Conservation (phyloP, 2,888 invertebrate species). For the Hirtodrosophila trivittata region DNA sequence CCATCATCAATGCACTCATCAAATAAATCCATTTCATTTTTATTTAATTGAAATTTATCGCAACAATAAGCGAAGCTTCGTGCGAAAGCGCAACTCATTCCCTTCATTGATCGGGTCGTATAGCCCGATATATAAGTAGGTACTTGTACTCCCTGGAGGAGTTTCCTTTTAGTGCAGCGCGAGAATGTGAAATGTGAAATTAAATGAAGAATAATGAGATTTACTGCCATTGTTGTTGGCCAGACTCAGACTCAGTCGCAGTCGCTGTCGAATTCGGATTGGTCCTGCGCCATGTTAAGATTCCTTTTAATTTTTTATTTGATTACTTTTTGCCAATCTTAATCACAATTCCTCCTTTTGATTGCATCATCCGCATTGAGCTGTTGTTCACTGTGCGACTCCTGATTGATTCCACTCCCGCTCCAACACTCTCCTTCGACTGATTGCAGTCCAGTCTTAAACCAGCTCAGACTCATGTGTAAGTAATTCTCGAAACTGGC, state of each 20-base stretch:
- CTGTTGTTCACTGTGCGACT: slow-evolving; percentile 15
- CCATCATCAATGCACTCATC: slow-evolving; percentile 36
- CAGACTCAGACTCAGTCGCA: slow-evolving; percentile 1
- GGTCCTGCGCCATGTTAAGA: slow-evolving; percentile 9
- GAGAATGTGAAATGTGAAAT: slow-evolving; percentile 65
- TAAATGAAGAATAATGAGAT: slow-evolving; percentile 77
- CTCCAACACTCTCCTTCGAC: not conserved
- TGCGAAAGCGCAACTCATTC: slow-evolving; percentile 4
- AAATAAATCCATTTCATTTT: slow-evolving; percentile 72
- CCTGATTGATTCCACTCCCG: slow-evolving; percentile 33
- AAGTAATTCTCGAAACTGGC: slow-evolving; percentile 8
- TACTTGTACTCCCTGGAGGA: slow-evolving; percentile 18
- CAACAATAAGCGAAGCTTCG: slow-evolving; percentile 50
- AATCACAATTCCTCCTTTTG: slow-evolving; percentile 23
- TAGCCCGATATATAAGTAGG: too few relatives aligned
- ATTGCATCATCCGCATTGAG: slow-evolving; percentile 16
- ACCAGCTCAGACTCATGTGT: not conserved
- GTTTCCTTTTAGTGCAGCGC: slow-evolving; percentile 22
- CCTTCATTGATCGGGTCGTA: not conserved
- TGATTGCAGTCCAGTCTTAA: slow-evolving; percentile 12
- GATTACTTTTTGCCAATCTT: slow-evolving; percentile 28
- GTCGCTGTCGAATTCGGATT: too few relatives aligned
- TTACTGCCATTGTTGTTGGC: slow-evolving; percentile 53
- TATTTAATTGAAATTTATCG: slow-evolving; percentile 76
- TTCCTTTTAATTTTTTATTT: slow-evolving; percentile 24